A percentile compares a stretch with the other conserved stretches of the same genome.
Conservation (phyloP, 2,888 invertebrate species). For the Oscheius onirici region DNA sequence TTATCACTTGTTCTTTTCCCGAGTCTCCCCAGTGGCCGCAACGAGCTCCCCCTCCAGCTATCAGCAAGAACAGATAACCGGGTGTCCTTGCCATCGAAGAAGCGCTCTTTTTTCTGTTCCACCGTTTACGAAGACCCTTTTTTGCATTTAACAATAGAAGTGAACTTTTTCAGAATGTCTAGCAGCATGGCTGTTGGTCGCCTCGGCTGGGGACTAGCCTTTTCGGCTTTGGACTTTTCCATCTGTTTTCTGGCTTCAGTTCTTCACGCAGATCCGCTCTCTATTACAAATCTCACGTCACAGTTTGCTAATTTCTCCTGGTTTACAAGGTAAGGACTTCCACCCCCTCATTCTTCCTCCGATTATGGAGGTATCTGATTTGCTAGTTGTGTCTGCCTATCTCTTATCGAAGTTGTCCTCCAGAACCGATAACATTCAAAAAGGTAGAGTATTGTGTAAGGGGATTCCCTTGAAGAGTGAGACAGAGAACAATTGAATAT, state of each 20-base stretch:
- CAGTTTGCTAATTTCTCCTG: constrained; percentile 59
- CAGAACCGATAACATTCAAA: too few species aligned
- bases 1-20: too few species aligned
- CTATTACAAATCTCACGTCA: constrained; percentile 47
- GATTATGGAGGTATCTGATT: neutral
- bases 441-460: too few species aligned
- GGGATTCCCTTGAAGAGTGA: too few species aligned
- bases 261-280: constrained; percentile 55
- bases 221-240: constrained; percentile 44
- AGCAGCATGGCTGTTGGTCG: constrained; percentile 9
- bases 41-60: neutral
- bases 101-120: neutral
- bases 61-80: neutral
- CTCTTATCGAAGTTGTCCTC: neutral
- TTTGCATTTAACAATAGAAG: neutral
- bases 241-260: constrained; percentile 45
- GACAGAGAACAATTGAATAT: too few species aligned
- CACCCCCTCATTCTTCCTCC: neutral
- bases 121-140: neutral
- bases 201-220: constrained; percentile 45
- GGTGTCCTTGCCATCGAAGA: neutral
- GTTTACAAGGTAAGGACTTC: constrained; percentile 47
- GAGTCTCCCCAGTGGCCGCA: neutral
- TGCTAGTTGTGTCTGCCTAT: neutral
- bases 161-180: neutral